phyloP scores from a whole-genome alignment of 2,888 invertebrate species.

The Orthosia gracilis region DNA sequence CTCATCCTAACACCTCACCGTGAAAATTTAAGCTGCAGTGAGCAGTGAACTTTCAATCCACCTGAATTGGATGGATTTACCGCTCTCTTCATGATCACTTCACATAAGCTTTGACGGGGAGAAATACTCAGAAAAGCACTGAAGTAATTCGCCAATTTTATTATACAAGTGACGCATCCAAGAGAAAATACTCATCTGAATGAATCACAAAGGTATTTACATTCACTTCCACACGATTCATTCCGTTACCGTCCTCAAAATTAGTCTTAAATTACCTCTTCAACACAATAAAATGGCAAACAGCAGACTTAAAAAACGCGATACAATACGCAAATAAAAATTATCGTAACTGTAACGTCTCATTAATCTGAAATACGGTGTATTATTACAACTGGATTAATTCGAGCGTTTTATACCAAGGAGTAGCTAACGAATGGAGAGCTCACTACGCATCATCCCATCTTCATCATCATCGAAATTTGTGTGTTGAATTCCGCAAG shows the following conservation, averaged over 20 bases:
- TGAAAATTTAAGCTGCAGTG: no score
- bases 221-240: neutral
- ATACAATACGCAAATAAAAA: slow-evolving; percentile 47
- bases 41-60: no score
- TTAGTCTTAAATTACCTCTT: neutral
- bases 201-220: neutral
- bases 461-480: no score
- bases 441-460: neutral
- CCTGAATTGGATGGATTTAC: no score
- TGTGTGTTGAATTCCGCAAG: no score
- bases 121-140: no score
- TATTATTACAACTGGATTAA: slow-evolving; percentile 44
- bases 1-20: no score
- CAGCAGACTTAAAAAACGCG: slow-evolving; percentile 20
- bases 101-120: no score
- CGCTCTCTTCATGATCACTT: no score
- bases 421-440: slow-evolving; percentile 19
- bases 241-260: neutral
- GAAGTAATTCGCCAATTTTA: neutral
- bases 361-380: slow-evolving; percentile 42
- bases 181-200: slow-evolving; percentile 3
- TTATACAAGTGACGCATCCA: neutral
- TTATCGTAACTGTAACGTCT: slow-evolving; percentile 43
- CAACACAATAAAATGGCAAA: slow-evolving; percentile 25
- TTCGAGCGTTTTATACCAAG: slow-evolving; percentile 23